Evolutionary conservation across 2,113 vertebrate genomes (phyloP).

Genomic region (Atrichornis clamosus): DNA sequence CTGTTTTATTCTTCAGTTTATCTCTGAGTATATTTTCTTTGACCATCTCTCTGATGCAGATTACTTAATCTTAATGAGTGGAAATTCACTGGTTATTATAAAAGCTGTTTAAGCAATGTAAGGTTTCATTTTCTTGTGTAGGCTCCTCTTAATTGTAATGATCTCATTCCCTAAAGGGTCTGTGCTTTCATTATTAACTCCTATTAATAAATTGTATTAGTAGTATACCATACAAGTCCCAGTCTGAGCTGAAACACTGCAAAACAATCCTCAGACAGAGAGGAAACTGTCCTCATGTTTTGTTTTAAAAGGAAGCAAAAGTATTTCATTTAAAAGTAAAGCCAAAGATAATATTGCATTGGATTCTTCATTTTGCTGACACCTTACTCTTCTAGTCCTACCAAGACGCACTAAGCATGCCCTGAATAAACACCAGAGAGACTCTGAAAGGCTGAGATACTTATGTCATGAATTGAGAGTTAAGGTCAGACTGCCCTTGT

Average conservation of each 20-base stretch:
- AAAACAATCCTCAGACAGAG: neutral
- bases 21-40: slow-evolving; percentile 5
- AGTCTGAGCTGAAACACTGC: neutral
- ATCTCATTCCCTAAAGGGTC: slow-evolving; percentile 47
- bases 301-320: neutral
- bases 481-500: neutral
- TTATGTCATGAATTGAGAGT: neutral
- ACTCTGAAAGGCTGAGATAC: neutral
- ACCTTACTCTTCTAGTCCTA: neutral
- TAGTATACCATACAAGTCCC: neutral
- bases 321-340: neutral
- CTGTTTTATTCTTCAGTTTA: slow-evolving; percentile 16
- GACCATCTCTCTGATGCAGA: slow-evolving; percentile 1
- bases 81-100: slow-evolving; percentile 34
- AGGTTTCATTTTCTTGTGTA: slow-evolving; percentile 53
- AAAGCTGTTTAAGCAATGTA: slow-evolving; percentile 25
- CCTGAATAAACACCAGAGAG: neutral
- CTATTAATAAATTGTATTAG: slow-evolving; percentile 49
- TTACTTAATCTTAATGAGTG: slow-evolving; percentile 33
- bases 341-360: neutral
- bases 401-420: neutral
- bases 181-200: slow-evolving; percentile 53
- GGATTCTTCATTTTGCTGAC: neutral
- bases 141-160: slow-evolving; percentile 44
- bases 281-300: neutral